Evolutionary conservation across 2,797 vertebrate genomes (phyloP).

Genomic region (Uromys caudimaculatus): DNA sequence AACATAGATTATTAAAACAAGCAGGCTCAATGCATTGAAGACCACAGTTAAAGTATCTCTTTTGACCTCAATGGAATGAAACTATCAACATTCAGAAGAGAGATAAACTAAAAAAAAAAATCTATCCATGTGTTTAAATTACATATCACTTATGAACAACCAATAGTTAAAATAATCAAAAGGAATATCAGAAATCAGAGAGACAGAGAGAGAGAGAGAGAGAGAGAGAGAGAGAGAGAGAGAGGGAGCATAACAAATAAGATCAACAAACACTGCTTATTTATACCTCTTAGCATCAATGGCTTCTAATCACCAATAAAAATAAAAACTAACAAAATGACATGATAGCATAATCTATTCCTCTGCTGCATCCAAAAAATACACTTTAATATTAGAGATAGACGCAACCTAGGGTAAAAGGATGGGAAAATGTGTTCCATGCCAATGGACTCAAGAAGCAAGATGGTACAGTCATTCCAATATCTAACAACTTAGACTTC

Average conservation of each 20-base stretch:
- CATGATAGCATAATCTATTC: background rate
- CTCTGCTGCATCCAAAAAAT: background rate
- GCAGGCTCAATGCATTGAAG: background rate
- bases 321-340: background rate
- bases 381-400: background rate
- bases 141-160: background rate
- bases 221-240: too few relatives aligned
- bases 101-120: background rate
- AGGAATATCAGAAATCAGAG: constrained; percentile 3
- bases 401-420: background rate
- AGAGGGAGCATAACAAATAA: background rate
- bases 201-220: too few relatives aligned
- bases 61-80: background rate
- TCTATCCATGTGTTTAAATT: background rate
- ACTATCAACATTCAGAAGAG: background rate
- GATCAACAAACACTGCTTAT: background rate
- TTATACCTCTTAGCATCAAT: background rate
- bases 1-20: background rate
- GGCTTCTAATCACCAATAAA: background rate
- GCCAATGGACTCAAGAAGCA: background rate
- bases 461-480: background rate
- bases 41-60: background rate
- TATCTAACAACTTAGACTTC: background rate
- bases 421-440: background rate
- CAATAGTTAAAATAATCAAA: background rate